Base-by-base conservation (phyloP, 2,797 vertebrate genomes). In the Betta splendens region DNA sequence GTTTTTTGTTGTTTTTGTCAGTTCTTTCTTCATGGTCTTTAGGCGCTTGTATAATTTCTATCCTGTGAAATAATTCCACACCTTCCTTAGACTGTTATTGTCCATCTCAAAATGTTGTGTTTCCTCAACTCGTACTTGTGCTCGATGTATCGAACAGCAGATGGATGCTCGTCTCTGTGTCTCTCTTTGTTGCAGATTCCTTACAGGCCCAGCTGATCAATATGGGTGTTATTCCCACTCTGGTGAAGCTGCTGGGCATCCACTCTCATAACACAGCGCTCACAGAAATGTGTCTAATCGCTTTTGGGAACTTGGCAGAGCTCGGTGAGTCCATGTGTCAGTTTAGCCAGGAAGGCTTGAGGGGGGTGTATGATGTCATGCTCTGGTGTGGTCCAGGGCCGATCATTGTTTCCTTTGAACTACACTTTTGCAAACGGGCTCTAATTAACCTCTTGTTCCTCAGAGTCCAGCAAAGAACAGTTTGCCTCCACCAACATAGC, bases 201-300 rank as follows among this genome's bases (percentile, higher is more conserved):
- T 81, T 98, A 86, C 97, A 99, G 89, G 96, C 96, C 74, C 97
- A 99, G 87, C 93, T 99, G 81, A 98, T 99, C 87, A 95, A 89
- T 81, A 98, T 98, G 96, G 97, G 95, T 45, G 96, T 99, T 67
- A 98, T 98, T 75, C 96, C 97, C 69, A 98, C 96, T 0, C 91
- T 99, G 92, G 97, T 99, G 87, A 95, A 94, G 89, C 92, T 99
- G 77, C 87, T 99, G 57, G 97, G 95, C 38, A 88, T 98, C 89
- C 97, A 99, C 61, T 94, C 93, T 67, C 93, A 98, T 71, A 97
- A 98, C 87, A 90, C 91, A 12, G 92, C 95, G 72, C 93, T 99
- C 79, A 98, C 96, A 69, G 97, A 99, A 89, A 99, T 99, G 97
- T 99, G 97, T 90, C 94, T 99, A 64, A 94, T 99, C 80, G 97